Conservation (phyloP, 2,888 invertebrate genomes). For the Euplagia quadripunctaria region DNA sequence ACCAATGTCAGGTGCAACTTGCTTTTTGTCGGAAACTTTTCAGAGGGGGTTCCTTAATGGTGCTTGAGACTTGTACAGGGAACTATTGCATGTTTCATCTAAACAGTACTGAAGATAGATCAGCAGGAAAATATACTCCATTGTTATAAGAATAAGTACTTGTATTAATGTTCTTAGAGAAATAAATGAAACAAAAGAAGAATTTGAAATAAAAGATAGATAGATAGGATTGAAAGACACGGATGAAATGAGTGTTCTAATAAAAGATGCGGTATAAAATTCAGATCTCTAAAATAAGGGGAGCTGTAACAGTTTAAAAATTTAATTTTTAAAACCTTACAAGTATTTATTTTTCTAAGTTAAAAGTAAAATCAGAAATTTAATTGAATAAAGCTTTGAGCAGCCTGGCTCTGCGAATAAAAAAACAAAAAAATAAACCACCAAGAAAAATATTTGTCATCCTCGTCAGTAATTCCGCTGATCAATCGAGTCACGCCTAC, state of each 20-base stretch:
- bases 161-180: constrained; percentile 33
- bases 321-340: constrained; percentile 3
- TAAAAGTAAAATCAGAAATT: constrained; percentile 2
- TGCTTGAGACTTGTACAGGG: constrained; percentile 56
- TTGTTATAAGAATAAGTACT: constrained; percentile 42
- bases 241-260: constrained; percentile 35
- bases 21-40: constrained; percentile 69
- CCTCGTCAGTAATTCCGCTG: too few relatives aligned
- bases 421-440: too few relatives aligned
- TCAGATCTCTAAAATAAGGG: constrained; percentile 24
- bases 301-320: constrained; percentile 5
- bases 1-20: constrained; percentile 80
- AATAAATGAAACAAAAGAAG: constrained; percentile 28
- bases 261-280: constrained; percentile 35
- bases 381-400: constrained; percentile 14
- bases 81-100: constrained; percentile 65
- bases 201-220: constrained; percentile 39
- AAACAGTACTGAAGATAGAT: constrained; percentile 57
- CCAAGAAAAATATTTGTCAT: too few relatives aligned
- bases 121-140: constrained; percentile 28
- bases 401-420: background rate
- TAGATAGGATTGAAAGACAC: constrained; percentile 38
- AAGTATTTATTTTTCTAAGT: background rate
- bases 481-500: too few relatives aligned
- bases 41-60: constrained; percentile 62